A percentile compares a stretch with the other conserved stretches of the same genome.
Evolutionary conservation across 2,888 invertebrate genomes (phyloP).

Genomic region (Callimorpha dominula): DNA sequence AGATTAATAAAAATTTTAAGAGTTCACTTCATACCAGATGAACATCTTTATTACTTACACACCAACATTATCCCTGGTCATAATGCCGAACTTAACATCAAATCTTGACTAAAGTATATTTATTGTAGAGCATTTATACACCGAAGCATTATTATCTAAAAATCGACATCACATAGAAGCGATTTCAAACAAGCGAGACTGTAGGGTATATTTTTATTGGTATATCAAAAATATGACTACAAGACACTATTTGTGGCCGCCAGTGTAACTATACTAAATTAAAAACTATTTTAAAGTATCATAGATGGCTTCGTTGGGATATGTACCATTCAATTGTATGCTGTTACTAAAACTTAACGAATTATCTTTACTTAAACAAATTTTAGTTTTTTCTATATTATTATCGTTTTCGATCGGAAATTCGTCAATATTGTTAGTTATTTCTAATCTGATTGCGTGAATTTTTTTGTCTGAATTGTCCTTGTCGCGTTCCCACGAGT

Average conservation of each 20-base stretch:
- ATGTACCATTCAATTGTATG: slow-evolving; percentile 85
- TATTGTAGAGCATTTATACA: slow-evolving; percentile 50
- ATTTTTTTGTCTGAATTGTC: slow-evolving; percentile 71
- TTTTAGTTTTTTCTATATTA: slow-evolving; percentile 71
- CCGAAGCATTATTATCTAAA: slow-evolving; percentile 34
- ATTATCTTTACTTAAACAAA: slow-evolving; percentile 79
- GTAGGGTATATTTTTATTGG: slow-evolving; percentile 60
- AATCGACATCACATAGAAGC: slow-evolving; percentile 39
- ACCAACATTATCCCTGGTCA: slow-evolving; percentile 44
- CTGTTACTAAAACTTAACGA: slow-evolving; percentile 83
- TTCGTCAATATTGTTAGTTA: slow-evolving; percentile 82
- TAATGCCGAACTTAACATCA: slow-evolving; percentile 32
- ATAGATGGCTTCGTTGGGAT: slow-evolving; percentile 85
- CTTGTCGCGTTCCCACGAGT: slow-evolving; percentile 82
- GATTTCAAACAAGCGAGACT: slow-evolving; percentile 47
- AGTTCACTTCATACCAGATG: slow-evolving; percentile 12
- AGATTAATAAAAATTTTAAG: slow-evolving; percentile 4
- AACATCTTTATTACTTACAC: too few species aligned
- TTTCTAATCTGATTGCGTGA: slow-evolving; percentile 84
- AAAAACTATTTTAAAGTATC: slow-evolving; percentile 81
- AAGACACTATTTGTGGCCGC: slow-evolving; percentile 53
- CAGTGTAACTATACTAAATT: slow-evolving; percentile 50
- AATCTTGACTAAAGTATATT: slow-evolving; percentile 37
- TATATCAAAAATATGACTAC: slow-evolving; percentile 63
- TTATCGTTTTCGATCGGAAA: slow-evolving; percentile 72